Evolutionary conservation across 2,113 vertebrate genomes (phyloP).

Genomic region (Pluvialis apricaria): DNA sequence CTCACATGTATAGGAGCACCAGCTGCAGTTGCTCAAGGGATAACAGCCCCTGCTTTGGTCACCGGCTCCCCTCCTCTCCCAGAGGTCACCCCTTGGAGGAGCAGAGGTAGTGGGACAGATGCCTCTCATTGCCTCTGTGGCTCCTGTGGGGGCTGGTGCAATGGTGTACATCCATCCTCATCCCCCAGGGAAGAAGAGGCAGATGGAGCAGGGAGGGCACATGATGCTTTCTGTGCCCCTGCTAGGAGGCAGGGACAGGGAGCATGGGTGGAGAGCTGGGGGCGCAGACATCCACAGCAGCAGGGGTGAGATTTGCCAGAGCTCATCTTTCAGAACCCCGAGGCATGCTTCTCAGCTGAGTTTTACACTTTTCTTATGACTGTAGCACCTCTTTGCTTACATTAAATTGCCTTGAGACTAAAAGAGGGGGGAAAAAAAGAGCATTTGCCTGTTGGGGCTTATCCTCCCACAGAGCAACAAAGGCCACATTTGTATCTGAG

Average conservation of each 20-base stretch:
- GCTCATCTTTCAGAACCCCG: not conserved
- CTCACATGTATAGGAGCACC: not conserved
- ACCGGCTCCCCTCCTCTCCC: not conserved
- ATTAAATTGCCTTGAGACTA: not conserved
- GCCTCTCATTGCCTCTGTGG: fast-evolving
- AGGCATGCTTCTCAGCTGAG: not conserved
- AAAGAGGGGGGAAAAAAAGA: not conserved
- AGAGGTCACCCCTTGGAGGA: not conserved
- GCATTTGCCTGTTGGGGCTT: not conserved
- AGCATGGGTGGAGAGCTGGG: not conserved
- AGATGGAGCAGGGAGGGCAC: not conserved
- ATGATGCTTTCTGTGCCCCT: not conserved
- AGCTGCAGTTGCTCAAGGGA: not conserved
- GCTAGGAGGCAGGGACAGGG: not conserved
- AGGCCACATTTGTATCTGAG: not conserved
- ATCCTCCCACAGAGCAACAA: not conserved
- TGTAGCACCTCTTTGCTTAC: not conserved
- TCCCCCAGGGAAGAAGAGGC: not conserved
- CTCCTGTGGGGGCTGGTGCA: not conserved
- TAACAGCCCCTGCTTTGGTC: not conserved
- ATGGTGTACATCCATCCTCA: not conserved
- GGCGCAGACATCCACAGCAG: fast-evolving
- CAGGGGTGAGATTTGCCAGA: not conserved
- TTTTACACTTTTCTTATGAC: not conserved
- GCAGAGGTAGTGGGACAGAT: not conserved